Evolutionary conservation across 2,797 vertebrate species (phyloP).

Genomic region (Galago senegalensis): DNA sequence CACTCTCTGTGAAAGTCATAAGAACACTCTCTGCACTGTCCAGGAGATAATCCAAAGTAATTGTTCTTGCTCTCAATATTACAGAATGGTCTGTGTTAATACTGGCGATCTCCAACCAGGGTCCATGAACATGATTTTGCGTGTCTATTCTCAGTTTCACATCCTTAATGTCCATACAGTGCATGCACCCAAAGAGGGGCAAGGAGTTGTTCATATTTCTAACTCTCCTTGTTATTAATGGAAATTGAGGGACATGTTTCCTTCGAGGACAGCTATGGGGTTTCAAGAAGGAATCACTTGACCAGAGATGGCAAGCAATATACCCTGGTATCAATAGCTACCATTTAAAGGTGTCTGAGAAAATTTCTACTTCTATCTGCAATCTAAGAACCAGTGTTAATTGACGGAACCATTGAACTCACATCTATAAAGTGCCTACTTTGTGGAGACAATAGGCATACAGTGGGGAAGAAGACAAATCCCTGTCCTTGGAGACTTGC

Average conservation of each 20-base stretch:
- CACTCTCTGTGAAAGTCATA: conserved; percentile 26
- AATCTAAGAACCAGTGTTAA: background rate
- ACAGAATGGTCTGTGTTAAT: conserved; percentile 12
- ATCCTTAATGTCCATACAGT: conserved; percentile 11
- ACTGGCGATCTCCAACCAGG: conserved; percentile 19
- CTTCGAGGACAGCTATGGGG: background rate
- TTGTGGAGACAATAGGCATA: background rate
- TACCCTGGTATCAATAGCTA: background rate
- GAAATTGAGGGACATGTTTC: conserved; percentile 18
- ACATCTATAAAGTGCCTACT: background rate
- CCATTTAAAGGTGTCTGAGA: background rate
- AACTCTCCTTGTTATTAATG: background rate
- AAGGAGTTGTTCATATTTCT: background rate
- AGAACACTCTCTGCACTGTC: conserved; percentile 18
- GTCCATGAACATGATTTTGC: background rate
- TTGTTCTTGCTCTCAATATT: conserved; percentile 25
- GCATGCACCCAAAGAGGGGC: background rate
- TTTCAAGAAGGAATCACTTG: conserved; percentile 52
- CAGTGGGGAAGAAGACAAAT: background rate
- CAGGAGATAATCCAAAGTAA: conserved; percentile 53
- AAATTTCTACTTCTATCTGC: conserved; percentile 28
- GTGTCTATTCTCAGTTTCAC: background rate
- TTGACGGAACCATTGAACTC: background rate
- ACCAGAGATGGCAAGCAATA: background rate
- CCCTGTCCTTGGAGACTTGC: background rate